phyloP scores from a whole-genome alignment of 2,888 invertebrate genomes.

The Belgica antarctica region DNA sequence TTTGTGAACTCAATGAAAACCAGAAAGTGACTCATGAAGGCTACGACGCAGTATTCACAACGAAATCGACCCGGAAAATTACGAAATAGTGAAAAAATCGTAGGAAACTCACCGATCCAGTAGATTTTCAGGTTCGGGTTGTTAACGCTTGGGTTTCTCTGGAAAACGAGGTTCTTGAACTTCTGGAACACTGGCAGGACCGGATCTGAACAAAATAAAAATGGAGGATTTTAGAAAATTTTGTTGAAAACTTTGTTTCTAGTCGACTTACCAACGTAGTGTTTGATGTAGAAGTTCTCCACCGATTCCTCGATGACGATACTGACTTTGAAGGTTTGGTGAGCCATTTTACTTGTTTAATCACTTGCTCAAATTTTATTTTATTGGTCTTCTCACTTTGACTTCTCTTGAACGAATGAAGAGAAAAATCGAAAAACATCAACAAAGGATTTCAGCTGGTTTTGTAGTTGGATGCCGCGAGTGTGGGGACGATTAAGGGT shows the following conservation, averaged over 20 bases:
- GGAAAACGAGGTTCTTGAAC: conserved; percentile 11
- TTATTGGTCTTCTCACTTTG: too few species aligned
- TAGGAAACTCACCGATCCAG: conserved; percentile 43
- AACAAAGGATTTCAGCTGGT: too few species aligned
- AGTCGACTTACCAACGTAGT: conserved; percentile 15
- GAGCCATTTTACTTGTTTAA: conserved; percentile 16
- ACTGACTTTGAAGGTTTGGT: conserved; percentile 17
- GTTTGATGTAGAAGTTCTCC: conserved; percentile 38
- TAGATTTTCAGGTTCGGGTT: conserved; percentile 30
- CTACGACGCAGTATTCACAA: conserved; percentile 14
- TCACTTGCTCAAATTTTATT: too few species aligned
- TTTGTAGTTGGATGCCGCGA: too few species aligned
- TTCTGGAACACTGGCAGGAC: not conserved
- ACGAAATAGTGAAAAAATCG: conserved; percentile 29
- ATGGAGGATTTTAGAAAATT: not conserved
- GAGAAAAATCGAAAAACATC: too few species aligned
- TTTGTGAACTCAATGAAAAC: not conserved
- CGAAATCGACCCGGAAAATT: conserved; percentile 2
- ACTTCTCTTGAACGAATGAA: too few species aligned
- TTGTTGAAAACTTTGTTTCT: not conserved
- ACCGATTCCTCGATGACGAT: conserved; percentile 20
- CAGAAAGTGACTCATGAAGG: not conserved
- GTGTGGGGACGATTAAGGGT: too few species aligned
- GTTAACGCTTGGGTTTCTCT: conserved; percentile 25
- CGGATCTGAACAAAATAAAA: conserved; percentile 10